These are phyloP conservation scores for Brenthis daphne DNA, from an alignment of 2,888 invertebrate genomes.

Conservation along the genomic window DNA sequence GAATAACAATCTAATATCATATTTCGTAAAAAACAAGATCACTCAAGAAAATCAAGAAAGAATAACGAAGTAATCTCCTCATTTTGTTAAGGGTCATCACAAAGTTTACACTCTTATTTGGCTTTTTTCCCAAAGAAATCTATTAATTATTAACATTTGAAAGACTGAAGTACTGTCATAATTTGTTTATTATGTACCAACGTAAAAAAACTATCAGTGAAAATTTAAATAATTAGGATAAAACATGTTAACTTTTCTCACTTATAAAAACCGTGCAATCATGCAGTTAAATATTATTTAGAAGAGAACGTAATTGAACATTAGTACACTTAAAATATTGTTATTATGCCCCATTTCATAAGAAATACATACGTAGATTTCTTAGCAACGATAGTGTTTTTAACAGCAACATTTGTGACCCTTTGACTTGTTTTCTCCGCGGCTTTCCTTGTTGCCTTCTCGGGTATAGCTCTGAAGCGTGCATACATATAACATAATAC, in stretches of 20 bases:
- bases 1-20: too few relatives aligned
- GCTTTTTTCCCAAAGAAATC: too few relatives aligned
- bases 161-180: too few relatives aligned
- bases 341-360: conserved; percentile 39
- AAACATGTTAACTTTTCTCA: not conserved
- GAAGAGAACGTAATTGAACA: conserved; percentile 3
- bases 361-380: conserved; percentile 51
- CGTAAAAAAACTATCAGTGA: too few relatives aligned
- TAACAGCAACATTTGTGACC: conserved; percentile 55
- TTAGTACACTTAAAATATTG: conserved; percentile 30
- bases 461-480: conserved; percentile 66
- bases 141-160: too few relatives aligned
- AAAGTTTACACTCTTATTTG: too few relatives aligned
- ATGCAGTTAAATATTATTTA: conserved; percentile 29
- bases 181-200: too few relatives aligned
- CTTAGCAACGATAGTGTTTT: conserved; percentile 60
- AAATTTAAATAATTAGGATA: conserved; percentile 6
- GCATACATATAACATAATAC: conserved; percentile 42
- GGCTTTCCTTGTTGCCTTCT: conserved; percentile 59
- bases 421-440: conserved; percentile 47
- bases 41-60: too few relatives aligned
- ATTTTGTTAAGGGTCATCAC: too few relatives aligned
- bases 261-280: conserved; percentile 23
- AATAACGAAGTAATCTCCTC: too few relatives aligned
- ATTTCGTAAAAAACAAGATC: too few relatives aligned